Conservation (phyloP, 2,113 vertebrate genomes). For the Pelecanus crispus region DNA sequence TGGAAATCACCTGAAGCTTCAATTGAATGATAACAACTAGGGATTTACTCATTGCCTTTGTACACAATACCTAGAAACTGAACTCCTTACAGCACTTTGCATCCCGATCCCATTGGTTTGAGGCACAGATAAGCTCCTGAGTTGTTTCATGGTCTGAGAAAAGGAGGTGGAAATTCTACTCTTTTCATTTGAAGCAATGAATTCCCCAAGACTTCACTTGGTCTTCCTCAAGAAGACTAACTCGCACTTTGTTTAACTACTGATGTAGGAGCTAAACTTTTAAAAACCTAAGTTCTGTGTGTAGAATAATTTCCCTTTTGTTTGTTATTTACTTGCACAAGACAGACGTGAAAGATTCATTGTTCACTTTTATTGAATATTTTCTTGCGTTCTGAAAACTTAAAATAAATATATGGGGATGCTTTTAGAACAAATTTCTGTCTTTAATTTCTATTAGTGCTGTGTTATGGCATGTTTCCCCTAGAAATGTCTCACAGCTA, state of each 20-base stretch:
- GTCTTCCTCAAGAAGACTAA: not conserved
- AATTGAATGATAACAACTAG: not conserved
- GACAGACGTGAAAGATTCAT: not conserved
- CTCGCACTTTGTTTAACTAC: not conserved
- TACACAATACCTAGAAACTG: not conserved
- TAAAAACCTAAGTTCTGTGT: not conserved
- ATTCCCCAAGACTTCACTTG: not conserved
- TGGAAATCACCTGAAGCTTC: not conserved
- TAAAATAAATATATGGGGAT: not conserved
- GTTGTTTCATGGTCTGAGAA: not conserved
- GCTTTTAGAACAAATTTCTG: not conserved
- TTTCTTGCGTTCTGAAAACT: not conserved
- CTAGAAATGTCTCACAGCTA: not conserved
- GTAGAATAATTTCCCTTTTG: not conserved
- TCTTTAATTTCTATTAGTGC: not conserved
- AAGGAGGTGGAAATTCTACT: accelerated
- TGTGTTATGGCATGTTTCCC: not conserved
- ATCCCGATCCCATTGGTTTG: not conserved
- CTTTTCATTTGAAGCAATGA: not conserved
- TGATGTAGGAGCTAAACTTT: not conserved
- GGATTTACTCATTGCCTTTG: not conserved
- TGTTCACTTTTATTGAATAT: accelerated
- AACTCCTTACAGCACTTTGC: not conserved
- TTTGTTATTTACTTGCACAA: not conserved
- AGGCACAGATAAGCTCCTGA: not conserved